Conservation (phyloP, 2,888 invertebrate species). For the Drosophila limbata region DNA sequence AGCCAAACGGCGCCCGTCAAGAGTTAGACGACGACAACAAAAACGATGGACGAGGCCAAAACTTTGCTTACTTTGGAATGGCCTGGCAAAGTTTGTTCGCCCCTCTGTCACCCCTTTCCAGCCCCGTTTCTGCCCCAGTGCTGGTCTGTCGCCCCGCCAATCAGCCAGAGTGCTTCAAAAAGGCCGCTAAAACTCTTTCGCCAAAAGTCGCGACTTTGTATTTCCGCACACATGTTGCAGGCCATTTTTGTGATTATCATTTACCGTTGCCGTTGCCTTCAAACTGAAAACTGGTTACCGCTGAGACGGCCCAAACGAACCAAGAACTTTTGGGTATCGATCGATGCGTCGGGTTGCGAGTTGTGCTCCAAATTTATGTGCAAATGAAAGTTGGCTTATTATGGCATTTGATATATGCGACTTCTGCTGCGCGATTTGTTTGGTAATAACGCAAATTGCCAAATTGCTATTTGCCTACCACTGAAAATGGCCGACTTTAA, state of each 20-base stretch:
- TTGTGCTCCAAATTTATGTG: slow-evolving; percentile 57
- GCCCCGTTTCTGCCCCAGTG: background rate
- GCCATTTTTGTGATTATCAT: slow-evolving; percentile 78
- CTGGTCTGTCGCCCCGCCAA: slow-evolving; percentile 47
- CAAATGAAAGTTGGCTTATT: slow-evolving; percentile 55
- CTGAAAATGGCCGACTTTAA: background rate
- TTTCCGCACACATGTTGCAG: slow-evolving; percentile 81
- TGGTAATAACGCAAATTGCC: slow-evolving; percentile 11
- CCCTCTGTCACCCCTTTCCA: background rate
- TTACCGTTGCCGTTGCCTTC: slow-evolving; percentile 64
- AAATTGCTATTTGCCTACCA: slow-evolving; percentile 4
- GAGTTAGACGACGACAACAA: slow-evolving; percentile 60
- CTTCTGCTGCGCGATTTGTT: slow-evolving; percentile 23
- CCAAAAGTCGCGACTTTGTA: slow-evolving; percentile 74
- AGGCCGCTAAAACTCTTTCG: slow-evolving; percentile 69
- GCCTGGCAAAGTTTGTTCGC: slow-evolving; percentile 59
- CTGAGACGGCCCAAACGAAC: slow-evolving; percentile 24
- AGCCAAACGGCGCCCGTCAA: slow-evolving; percentile 78
- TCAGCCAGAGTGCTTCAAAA: slow-evolving; percentile 71
- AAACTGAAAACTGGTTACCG: slow-evolving; percentile 19
- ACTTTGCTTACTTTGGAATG: slow-evolving; percentile 73
- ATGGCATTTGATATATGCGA: slow-evolving; percentile 42
- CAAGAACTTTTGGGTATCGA: slow-evolving; percentile 39
- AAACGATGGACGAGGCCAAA: slow-evolving; percentile 54
- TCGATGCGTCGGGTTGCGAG: slow-evolving; percentile 44